phyloP scores from a whole-genome alignment of 30 jellyfish, hydroid and myxozoan species.

The Aurelia aurita region DNA sequence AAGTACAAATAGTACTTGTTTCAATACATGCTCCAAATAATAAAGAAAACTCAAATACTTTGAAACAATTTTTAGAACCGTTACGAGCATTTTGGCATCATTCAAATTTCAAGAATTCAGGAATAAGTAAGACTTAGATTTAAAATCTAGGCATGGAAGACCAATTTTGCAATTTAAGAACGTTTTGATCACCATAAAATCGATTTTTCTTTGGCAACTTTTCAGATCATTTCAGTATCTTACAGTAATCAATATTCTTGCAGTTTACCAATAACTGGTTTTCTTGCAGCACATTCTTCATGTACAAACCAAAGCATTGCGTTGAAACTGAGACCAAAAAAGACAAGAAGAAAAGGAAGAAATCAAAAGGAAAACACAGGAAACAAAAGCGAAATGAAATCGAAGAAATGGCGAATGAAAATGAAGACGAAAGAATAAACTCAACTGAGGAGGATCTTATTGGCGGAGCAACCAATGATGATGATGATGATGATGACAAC shows the following conservation, averaged over 20 bases:
- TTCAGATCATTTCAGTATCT: not conserved
- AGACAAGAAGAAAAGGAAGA: conserved; percentile 11
- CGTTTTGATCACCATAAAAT: not conserved
- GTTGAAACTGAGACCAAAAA: not conserved
- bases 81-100: too few species aligned
- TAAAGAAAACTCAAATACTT: too few species aligned
- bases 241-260: not conserved
- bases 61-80: too few species aligned
- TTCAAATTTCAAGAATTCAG: too few species aligned
- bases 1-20: too few species aligned
- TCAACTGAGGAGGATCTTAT: not conserved
- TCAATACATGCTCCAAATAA: too few species aligned
- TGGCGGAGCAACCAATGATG: not conserved
- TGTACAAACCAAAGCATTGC: conserved; percentile 16
- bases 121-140: too few species aligned
- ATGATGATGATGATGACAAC: conserved; percentile 7
- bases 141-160: too few species aligned
- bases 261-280: not conserved
- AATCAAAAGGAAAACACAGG: not conserved
- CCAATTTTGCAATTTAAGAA: too few species aligned
- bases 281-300: conserved; percentile 24
- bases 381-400: not conserved
- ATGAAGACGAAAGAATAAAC: not conserved
- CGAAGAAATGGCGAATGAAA: conserved; percentile 12
- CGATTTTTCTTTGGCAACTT: not conserved